Evolutionary conservation across 2,113 vertebrate species (phyloP).

Genomic region (Xiphorhynchus elegans): DNA sequence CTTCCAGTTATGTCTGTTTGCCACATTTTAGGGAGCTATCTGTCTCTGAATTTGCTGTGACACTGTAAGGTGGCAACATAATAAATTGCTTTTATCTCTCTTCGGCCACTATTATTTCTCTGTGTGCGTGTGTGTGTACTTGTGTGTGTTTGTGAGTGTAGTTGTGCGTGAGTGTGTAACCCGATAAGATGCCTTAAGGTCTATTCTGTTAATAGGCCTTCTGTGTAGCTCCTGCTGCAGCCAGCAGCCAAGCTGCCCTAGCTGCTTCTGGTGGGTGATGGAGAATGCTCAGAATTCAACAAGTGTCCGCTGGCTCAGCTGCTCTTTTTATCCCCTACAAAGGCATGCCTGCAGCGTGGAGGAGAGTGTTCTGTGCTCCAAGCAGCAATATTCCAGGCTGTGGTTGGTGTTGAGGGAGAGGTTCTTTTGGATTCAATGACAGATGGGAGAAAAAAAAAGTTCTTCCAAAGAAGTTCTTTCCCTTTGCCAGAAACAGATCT

Average conservation of each 20-base stretch:
- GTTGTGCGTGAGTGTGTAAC: not conserved
- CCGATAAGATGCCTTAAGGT: not conserved
- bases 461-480: not conserved
- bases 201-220: not conserved
- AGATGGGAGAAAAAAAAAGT: not conserved
- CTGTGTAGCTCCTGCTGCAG: not conserved
- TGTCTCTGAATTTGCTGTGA: not conserved
- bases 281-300: constrained; percentile 50
- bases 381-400: not conserved
- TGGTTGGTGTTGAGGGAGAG: not conserved
- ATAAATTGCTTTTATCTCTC: not conserved
- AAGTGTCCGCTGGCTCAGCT: not conserved
- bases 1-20: constrained; percentile 2
- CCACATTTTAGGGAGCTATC: not conserved
- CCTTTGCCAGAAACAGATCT: not conserved
- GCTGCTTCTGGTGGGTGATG: not conserved
- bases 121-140: rapidly evolving
- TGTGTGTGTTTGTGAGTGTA: not conserved
- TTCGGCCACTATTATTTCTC: not conserved
- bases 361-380: not conserved
- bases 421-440: not conserved
- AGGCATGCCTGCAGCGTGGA: not conserved
- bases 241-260: constrained; percentile 11
- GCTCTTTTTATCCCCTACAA: not conserved
- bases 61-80: not conserved